A percentile compares a stretch with the other conserved stretches of the same genome.
Evolutionary conservation across 2,888 invertebrate genomes (phyloP).

Genomic region (Tethea ocularis): DNA sequence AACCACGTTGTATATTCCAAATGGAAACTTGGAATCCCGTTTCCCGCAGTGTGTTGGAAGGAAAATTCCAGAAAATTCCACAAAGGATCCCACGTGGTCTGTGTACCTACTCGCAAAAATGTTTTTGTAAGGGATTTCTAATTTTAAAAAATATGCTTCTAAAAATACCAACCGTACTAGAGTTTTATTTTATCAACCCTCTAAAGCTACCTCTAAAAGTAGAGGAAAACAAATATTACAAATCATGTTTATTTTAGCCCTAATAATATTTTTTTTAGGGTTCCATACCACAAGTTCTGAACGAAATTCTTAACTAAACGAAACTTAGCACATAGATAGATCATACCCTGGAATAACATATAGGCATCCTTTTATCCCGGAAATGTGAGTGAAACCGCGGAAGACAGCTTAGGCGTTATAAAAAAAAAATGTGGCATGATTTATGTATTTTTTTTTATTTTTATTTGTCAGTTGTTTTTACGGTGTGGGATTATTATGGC

Average conservation of each 20-base stretch:
- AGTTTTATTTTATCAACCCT: slow-evolving; percentile 2
- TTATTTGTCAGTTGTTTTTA: no score
- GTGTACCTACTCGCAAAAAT: background rate
- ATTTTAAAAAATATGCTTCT: background rate
- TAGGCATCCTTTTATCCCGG: no score
- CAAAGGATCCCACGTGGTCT: slow-evolving; percentile 3
- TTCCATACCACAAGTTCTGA: no score
- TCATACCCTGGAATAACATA: no score
- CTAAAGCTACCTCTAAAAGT: background rate
- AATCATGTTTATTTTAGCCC: background rate
- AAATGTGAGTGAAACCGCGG: no score
- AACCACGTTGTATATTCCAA: background rate
- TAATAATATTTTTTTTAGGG: background rate
- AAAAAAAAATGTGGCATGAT: no score
- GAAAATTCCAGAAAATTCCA: background rate
- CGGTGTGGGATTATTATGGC: no score
- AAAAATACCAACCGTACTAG: background rate
- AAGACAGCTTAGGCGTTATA: no score
- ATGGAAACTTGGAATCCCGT: background rate
- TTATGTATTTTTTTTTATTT: no score
- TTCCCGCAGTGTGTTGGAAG: background rate
- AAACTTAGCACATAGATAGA: no score
- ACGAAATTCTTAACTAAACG: no score
- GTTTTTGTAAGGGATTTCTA: slow-evolving; percentile 2
- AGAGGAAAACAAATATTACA: background rate